Evolutionary conservation across 2,113 vertebrate species (phyloP).

Genomic region (Syrmaticus mikado): DNA sequence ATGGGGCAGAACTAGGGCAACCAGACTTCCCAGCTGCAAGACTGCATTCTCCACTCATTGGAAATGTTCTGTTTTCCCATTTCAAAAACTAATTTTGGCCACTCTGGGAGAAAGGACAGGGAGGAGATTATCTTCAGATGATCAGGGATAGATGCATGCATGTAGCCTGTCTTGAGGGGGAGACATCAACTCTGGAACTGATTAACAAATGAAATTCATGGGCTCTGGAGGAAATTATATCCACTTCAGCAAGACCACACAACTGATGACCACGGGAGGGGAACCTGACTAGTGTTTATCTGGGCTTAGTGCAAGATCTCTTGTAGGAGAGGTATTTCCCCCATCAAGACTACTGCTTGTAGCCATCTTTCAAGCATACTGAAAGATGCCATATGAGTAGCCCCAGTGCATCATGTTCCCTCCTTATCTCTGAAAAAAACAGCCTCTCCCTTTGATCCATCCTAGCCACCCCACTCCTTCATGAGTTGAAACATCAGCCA

Average conservation of each 20-base stretch:
- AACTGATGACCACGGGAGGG: neutral
- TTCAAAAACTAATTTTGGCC: neutral
- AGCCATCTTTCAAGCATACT: neutral
- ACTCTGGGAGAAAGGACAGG: neutral
- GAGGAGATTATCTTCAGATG: neutral
- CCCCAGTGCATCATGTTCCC: fast-evolving
- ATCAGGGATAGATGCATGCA: neutral
- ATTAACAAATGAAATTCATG: neutral
- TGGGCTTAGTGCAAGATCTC: neutral
- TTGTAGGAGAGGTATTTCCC: neutral
- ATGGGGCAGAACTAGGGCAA: neutral
- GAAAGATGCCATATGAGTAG: neutral
- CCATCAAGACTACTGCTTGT: neutral
- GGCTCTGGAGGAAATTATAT: neutral
- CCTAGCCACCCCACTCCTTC: neutral
- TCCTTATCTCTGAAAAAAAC: neutral
- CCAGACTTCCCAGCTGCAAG: fast-evolving
- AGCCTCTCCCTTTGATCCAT: neutral
- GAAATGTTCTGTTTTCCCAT: neutral
- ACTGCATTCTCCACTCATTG: neutral
- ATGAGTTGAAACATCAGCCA: neutral
- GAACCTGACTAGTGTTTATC: neutral
- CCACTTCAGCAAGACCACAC: neutral
- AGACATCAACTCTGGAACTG: neutral
- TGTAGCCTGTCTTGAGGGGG: neutral